Percentiles rank a stretch among this genome's conserved stretches.
Evolutionary conservation across 2,888 invertebrate species (phyloP).

Genomic region (Drosophila crucigera): DNA sequence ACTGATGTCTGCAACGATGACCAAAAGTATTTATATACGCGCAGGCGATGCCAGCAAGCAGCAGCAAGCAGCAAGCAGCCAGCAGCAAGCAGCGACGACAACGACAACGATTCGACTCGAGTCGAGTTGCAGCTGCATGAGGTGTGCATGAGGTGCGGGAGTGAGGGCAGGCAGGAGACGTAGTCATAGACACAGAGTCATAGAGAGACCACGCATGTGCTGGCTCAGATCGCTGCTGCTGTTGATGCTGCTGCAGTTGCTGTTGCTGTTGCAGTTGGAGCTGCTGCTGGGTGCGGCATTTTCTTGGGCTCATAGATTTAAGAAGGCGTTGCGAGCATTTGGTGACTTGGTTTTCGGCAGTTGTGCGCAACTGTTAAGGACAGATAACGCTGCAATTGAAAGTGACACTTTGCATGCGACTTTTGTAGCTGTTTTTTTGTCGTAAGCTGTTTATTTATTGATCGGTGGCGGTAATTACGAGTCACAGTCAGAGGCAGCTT

Average conservation of each 20-base stretch:
- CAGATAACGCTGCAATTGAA: slow-evolving; percentile 59
- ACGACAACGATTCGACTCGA: slow-evolving; percentile 41
- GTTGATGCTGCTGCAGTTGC: slow-evolving; percentile 28
- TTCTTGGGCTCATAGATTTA: slow-evolving; percentile 35
- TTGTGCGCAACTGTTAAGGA: slow-evolving; percentile 51
- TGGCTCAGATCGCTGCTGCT: slow-evolving; percentile 27
- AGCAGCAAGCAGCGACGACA: slow-evolving; percentile 26
- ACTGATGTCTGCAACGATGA: slow-evolving; percentile 85
- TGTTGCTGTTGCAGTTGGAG: slow-evolving; percentile 28
- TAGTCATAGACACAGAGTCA: slow-evolving; percentile 28
- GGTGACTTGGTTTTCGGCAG: slow-evolving; percentile 65
- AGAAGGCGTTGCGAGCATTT: slow-evolving; percentile 69
- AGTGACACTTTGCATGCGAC: slow-evolving; percentile 52
- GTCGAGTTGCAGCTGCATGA: slow-evolving; percentile 62
- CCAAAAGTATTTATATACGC: slow-evolving; percentile 86
- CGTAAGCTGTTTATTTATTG: slow-evolving; percentile 76
- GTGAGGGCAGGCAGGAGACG: slow-evolving; percentile 15
- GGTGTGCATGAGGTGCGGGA: slow-evolving; percentile 5
- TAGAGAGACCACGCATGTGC: slow-evolving; percentile 69
- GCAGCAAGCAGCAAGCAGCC: slow-evolving; percentile 34
- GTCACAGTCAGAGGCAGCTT: slow-evolving; percentile 29
- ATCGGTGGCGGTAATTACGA: slow-evolving; percentile 68
- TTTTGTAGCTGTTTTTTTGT: slow-evolving; percentile 37
- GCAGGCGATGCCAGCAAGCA: slow-evolving; percentile 58
- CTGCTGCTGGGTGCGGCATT: slow-evolving; percentile 70